Evolutionary conservation across 2,113 vertebrate genomes (phyloP), one percentile per base, ranked within the genome.

Genomic region (Paraplagusia blochii): DNA sequence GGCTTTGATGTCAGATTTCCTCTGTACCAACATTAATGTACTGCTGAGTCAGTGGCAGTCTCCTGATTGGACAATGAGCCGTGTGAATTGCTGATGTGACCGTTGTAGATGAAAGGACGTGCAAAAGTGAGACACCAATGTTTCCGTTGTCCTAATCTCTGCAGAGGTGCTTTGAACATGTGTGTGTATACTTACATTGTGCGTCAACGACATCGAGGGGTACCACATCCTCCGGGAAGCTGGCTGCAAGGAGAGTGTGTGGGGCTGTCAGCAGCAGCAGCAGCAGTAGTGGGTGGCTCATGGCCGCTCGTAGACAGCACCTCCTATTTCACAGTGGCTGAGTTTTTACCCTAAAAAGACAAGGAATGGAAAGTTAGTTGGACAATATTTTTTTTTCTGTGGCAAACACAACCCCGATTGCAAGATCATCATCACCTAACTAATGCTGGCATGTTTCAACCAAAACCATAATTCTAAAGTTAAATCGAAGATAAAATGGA

Each of bases 171-270:
- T 58, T 52, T 49, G n/a, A n/a, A n/a, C n/a, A n/a, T n/a, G 19
- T 6, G 16, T 15, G 57, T 9, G 35, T 29, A 62, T 19, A 93
- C 97, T 98, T 81, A 99, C 97, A 96, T 85, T 97, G 94, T 66
- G 93, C 92, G 68, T 97, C 95, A 12, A 98, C 92, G 7, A 91
- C 66, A 9, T 95, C 93, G 1, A 98, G 91, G 47, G 97, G 93
- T 7, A 91, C 81, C 18, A 86, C 88, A 11, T 99, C 97, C 74
- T 99, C 97, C 0, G 97, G 97, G 86, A 99, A 99, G 87, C 94
- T 98, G 89, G 93, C 87, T 1, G 96, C 93, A 5, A 73, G 74
- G 70, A 92, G 69, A 69, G 80, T 74, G 76, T 52, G 80, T 34
- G 85, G 87, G 48, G 89, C 86, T 56, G 88, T 67, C 71, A 88